Evolutionary conservation across 1,140 invertebrate genomes (phyloP).

Genomic region (Metopolophium dirhodum): DNA sequence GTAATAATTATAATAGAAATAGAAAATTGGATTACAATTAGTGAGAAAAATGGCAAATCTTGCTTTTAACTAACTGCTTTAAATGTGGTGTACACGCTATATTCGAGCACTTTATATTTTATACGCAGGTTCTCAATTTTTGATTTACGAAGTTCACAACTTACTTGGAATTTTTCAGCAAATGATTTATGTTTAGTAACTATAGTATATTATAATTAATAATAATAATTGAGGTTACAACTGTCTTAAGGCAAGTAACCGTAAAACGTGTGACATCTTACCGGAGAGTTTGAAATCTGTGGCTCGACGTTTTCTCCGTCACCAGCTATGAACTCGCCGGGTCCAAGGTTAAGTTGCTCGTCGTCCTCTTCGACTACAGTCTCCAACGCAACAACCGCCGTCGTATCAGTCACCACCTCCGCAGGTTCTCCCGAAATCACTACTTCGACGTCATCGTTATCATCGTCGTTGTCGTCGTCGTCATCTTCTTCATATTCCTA

Average conservation of each 20-base stretch:
- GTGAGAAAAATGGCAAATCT: no score
- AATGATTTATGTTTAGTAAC: no score
- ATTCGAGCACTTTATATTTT: no score
- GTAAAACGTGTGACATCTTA: background rate
- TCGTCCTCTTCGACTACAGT: conserved; percentile 30
- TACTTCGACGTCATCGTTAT: background rate
- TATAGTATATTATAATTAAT: no score
- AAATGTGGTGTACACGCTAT: no score
- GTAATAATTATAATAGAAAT: no score
- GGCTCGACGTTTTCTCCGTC: background rate
- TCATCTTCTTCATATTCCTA: background rate
- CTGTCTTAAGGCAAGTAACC: background rate
- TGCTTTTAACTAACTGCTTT: no score
- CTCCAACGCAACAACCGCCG: background rate
- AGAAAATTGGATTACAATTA: no score
- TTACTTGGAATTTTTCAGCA: no score
- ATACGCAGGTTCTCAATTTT: no score
- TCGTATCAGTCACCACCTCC: background rate
- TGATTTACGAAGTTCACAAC: no score
- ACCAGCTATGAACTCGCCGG: background rate
- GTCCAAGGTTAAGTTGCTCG: background rate
- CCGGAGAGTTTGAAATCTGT: background rate
- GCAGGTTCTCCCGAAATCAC: background rate
- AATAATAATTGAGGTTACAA: background rate
- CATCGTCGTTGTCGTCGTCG: background rate